Percentiles rank a stretch among this genome's conserved stretches.
Evolutionary conservation across 2,113 vertebrate species (phyloP).

Genomic region (Capreolus pygargus): DNA sequence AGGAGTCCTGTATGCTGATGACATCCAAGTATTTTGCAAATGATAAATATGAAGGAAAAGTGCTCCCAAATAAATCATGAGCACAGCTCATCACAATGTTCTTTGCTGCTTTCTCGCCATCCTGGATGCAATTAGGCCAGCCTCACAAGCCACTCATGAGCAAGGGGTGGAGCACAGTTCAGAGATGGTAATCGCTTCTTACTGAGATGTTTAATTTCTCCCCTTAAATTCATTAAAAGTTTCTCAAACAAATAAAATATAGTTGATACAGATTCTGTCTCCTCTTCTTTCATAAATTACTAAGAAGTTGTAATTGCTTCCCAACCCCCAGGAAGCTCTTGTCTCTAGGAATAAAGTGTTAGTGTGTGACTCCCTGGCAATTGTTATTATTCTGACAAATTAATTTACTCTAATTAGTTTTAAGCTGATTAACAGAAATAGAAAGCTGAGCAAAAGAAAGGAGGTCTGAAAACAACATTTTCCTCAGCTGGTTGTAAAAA

Average conservation of each 20-base stretch:
- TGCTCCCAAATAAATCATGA: slow-evolving; percentile 23
- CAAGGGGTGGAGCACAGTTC: not conserved
- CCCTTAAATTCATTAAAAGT: slow-evolving; percentile 45
- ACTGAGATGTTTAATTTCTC: slow-evolving; percentile 37
- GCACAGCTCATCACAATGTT: not conserved
- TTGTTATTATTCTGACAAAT: slow-evolving; percentile 79
- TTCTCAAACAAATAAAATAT: slow-evolving; percentile 60
- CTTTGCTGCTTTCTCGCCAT: not conserved
- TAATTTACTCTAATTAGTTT: slow-evolving; percentile 81
- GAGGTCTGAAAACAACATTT: slow-evolving; percentile 55
- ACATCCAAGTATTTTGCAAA: not conserved
- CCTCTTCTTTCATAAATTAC: slow-evolving; percentile 54
- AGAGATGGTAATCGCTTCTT: slow-evolving; percentile 45
- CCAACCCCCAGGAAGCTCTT: slow-evolving; percentile 69
- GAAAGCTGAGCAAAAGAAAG: slow-evolving; percentile 61
- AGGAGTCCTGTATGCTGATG: not conserved
- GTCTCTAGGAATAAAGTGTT: slow-evolving; percentile 72
- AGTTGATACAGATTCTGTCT: not conserved
- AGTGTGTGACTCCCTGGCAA: slow-evolving; percentile 71
- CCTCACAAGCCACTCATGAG: not conserved
- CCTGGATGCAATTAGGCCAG: not conserved
- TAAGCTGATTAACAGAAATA: slow-evolving; percentile 70
- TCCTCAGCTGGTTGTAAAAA: slow-evolving; percentile 33
- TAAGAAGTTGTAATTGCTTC: slow-evolving; percentile 78
- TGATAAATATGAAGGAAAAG: not conserved